phyloP scores from a whole-genome alignment of 2,113 vertebrate genomes.

The Notarius lentiginosus region DNA sequence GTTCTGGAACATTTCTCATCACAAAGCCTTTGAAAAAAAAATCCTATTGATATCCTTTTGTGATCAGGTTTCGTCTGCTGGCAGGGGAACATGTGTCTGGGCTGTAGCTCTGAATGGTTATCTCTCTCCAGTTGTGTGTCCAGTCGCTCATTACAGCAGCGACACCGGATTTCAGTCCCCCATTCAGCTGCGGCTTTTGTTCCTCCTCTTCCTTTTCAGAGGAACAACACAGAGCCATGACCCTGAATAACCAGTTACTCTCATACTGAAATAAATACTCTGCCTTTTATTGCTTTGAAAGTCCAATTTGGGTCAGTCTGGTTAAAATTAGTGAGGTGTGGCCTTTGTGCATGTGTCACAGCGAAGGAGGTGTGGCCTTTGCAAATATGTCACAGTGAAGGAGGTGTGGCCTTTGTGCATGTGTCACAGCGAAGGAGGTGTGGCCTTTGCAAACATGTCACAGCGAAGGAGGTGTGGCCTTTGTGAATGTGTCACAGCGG shows the following conservation, averaged over 20 bases:
- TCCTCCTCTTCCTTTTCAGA: constrained; percentile 26
- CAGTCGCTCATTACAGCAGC: constrained; percentile 29
- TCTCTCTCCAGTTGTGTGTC: constrained; percentile 37
- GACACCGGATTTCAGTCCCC: constrained; percentile 27
- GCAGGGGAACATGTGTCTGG: constrained; percentile 13
- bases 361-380: background rate
- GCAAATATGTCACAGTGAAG: background rate
- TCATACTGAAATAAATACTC: background rate
- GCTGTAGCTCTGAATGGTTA: constrained; percentile 37
- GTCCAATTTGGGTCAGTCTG: background rate
- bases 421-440: background rate
- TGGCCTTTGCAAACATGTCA: background rate
- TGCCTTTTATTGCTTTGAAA: background rate
- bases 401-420: background rate
- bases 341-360: background rate
- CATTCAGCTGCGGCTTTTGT: constrained; percentile 6
- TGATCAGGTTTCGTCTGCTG: constrained; percentile 32
- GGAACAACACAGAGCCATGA: background rate
- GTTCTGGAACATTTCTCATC: constrained; percentile 7
- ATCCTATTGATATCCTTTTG: constrained; percentile 43
- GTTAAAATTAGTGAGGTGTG: background rate
- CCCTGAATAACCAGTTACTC: background rate
- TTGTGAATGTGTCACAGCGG: too few relatives aligned
- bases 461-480: background rate
- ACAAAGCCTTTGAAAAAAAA: background rate